These are phyloP conservation scores for Helicoverpa armigera DNA, from an alignment of 1,140 invertebrate genomes.

Conservation along the genomic window DNA sequence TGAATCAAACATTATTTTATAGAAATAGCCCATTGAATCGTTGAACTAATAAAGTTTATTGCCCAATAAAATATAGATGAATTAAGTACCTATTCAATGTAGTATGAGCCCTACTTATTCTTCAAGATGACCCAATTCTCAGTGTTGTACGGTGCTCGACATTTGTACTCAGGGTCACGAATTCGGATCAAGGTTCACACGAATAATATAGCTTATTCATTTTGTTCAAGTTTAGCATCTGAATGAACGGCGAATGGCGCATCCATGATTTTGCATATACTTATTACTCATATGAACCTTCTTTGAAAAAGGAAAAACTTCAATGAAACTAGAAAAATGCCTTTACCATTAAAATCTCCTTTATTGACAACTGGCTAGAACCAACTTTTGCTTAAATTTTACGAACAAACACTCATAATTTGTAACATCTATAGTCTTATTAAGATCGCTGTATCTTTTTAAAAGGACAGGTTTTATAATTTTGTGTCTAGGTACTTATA, in stretches of 20 bases:
- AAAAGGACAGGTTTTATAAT: constrained; percentile 6
- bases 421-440: constrained; percentile 7
- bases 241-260: not conserved
- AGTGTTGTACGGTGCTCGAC: not conserved
- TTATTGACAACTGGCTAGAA: constrained; percentile 36
- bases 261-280: no score
- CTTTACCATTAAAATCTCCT: constrained; percentile 41
- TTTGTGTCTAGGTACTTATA: not conserved
- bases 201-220: not conserved
- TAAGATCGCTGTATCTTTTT: constrained; percentile 22
- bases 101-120: not conserved
- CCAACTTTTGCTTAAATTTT: constrained; percentile 5
- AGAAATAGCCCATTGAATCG: no score
- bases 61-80: no score
- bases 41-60: no score
- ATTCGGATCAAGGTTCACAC: not conserved
- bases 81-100: no score
- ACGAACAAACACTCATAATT: constrained; percentile 19
- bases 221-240: not conserved
- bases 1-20: not conserved
- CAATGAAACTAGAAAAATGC: not conserved
- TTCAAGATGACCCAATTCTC: not conserved
- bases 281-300: not conserved
- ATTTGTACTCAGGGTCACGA: constrained; percentile 4
- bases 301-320: not conserved